These are phyloP conservation scores for Laticauda laticaudata DNA, from an alignment of 2,113 vertebrate genomes.

Conservation along the genomic window DNA sequence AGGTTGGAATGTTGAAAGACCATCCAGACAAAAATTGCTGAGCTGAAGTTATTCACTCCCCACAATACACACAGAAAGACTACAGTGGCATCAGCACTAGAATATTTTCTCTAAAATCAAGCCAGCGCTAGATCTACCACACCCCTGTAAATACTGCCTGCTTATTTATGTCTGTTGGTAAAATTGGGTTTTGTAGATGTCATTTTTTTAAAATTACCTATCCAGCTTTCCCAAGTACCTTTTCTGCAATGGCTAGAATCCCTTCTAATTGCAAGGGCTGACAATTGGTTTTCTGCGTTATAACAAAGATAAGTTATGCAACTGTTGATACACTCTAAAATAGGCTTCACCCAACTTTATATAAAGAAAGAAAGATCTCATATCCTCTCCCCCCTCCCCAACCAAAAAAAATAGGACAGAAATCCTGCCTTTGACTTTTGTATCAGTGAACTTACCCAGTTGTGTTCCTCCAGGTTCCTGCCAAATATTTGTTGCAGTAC, in stretches of 20 bases:
- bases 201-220: not conserved
- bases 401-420: not conserved
- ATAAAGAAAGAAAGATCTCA: not conserved
- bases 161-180: not conserved
- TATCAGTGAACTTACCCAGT: not conserved
- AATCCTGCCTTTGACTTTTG: not conserved
- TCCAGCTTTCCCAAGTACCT: not conserved
- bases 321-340: not conserved
- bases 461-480: not conserved
- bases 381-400: not conserved
- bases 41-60: not conserved
- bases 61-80: not conserved
- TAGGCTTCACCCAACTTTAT: not conserved
- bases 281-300: not conserved
- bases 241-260: not conserved
- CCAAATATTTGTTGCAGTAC: not conserved
- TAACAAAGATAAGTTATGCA: not conserved
- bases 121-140: not conserved
- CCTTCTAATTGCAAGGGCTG: not conserved
- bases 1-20: not conserved
- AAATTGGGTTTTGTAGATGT: not conserved
- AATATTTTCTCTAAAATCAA: not conserved
- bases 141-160: not conserved
- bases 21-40: not conserved
- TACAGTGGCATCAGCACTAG: not conserved